These are phyloP conservation scores for Orcinus orca DNA, from an alignment of 2,113 vertebrate species.

Conservation along the genomic window DNA sequence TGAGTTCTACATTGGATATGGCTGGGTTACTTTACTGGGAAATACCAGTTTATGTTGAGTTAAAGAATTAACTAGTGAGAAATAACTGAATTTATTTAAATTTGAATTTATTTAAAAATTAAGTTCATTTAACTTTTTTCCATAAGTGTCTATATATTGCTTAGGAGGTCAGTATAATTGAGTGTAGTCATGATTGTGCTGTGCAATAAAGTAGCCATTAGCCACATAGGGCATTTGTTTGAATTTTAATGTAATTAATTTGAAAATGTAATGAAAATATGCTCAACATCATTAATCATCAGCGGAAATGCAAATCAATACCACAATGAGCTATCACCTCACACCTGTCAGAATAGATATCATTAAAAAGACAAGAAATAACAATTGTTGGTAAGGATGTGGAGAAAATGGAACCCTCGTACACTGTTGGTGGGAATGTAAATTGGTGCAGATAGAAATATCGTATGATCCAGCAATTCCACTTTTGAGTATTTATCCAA, in stretches of 20 bases:
- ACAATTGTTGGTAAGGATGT: too few relatives aligned
- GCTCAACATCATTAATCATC: not conserved
- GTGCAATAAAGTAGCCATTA: not conserved
- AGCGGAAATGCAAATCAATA: not conserved
- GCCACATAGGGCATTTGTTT: not conserved
- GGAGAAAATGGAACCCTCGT: too few relatives aligned
- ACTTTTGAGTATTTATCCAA: too few relatives aligned
- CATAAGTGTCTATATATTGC: not conserved
- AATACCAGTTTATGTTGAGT: slow-evolving; percentile 8
- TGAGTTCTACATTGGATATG: not conserved
- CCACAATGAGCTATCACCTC: not conserved
- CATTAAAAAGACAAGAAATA: not conserved
- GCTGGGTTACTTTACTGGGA: not conserved
- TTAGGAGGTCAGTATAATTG: not conserved
- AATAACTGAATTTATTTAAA: slow-evolving; percentile 31
- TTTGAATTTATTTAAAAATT: slow-evolving; percentile 17
- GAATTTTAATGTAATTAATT: not conserved
- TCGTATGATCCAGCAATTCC: too few relatives aligned
- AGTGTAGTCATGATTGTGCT: not conserved
- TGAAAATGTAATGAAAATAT: not conserved
- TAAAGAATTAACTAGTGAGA: slow-evolving; percentile 36
- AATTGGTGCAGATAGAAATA: too few relatives aligned
- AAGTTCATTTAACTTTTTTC: not conserved
- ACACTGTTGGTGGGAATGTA: too few relatives aligned
- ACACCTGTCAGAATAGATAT: not conserved